phyloP scores from a whole-genome alignment of 1,140 invertebrate species.

The Pentalonia nigronervosa region DNA sequence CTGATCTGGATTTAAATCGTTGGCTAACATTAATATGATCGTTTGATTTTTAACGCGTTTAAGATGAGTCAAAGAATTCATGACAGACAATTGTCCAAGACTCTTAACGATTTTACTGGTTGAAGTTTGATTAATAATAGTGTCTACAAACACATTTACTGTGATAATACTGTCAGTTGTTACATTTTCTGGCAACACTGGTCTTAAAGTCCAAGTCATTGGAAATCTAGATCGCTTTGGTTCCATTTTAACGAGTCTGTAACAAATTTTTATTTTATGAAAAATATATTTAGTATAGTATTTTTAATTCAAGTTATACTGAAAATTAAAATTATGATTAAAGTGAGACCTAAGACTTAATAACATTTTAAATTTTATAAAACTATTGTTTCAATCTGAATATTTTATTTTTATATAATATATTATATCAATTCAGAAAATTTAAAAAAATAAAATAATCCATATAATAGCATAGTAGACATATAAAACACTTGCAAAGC shows the following conservation, averaged over 20 bases:
- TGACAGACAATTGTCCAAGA: constrained; percentile 68
- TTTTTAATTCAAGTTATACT: not conserved
- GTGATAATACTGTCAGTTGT: not conserved
- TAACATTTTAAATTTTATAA: not conserved
- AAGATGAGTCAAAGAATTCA: constrained; percentile 74
- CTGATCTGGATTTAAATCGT: constrained; percentile 43
- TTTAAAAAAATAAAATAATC: not conserved
- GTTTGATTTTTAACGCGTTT: constrained; percentile 71
- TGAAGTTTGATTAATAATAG: constrained; percentile 64
- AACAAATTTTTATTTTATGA: not conserved
- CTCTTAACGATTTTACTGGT: constrained; percentile 72
- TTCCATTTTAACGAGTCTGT: constrained; percentile 20
- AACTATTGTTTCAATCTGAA: not conserved
- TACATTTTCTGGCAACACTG: not conserved
- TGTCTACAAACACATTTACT: constrained; percentile 58
- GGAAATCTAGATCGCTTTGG: not conserved
- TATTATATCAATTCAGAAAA: not conserved
- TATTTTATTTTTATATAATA: not conserved
- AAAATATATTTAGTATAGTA: not conserved
- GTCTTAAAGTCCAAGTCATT: constrained; percentile 23
- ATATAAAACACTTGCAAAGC: not conserved
- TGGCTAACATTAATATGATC: constrained; percentile 54
- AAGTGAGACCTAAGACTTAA: not conserved
- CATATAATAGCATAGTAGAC: not conserved
- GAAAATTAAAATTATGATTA: too few species aligned